Evolutionary conservation across 2,113 vertebrate species (phyloP).

Genomic region (Rhea americana): DNA sequence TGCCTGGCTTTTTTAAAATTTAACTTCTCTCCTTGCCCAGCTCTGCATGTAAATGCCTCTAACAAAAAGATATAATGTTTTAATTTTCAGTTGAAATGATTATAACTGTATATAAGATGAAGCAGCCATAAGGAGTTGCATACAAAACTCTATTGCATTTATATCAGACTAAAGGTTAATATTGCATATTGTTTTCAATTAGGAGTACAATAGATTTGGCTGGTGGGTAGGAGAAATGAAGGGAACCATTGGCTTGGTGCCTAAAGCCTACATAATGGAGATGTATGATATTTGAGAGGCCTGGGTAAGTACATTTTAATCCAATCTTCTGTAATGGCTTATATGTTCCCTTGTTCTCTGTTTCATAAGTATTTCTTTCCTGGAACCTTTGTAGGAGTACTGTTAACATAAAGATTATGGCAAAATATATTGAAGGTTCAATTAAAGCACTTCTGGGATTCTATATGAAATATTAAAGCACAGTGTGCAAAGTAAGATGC

Average conservation of each 20-base stretch:
- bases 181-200: conserved; percentile 84
- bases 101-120: conserved; percentile 74
- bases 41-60: conserved; percentile 51
- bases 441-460: conserved; percentile 63
- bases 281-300: conserved; percentile 88
- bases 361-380: conserved; percentile 79
- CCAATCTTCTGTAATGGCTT: conserved; percentile 84
- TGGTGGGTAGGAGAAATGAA: conserved; percentile 99
- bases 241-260: conserved; percentile 93
- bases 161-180: conserved; percentile 83
- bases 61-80: conserved; percentile 70
- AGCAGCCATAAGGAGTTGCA: conserved; percentile 75
- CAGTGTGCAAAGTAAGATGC: neutral
- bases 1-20: conserved; percentile 42
- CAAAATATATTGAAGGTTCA: conserved; percentile 65
- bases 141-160: conserved; percentile 76
- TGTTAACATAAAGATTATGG: conserved; percentile 74
- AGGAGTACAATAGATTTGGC: conserved; percentile 95
- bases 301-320: conserved; percentile 89
- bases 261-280: conserved; percentile 94
- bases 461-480: conserved; percentile 61
- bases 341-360: conserved; percentile 80
- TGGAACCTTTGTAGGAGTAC: conserved; percentile 75
- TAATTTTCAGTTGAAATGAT: conserved; percentile 71
- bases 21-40: conserved; percentile 66